Evolutionary conservation across 2,113 vertebrate species (phyloP), one percentile per base, ranked within the genome.

Genomic region (Hippocampus comes): DNA sequence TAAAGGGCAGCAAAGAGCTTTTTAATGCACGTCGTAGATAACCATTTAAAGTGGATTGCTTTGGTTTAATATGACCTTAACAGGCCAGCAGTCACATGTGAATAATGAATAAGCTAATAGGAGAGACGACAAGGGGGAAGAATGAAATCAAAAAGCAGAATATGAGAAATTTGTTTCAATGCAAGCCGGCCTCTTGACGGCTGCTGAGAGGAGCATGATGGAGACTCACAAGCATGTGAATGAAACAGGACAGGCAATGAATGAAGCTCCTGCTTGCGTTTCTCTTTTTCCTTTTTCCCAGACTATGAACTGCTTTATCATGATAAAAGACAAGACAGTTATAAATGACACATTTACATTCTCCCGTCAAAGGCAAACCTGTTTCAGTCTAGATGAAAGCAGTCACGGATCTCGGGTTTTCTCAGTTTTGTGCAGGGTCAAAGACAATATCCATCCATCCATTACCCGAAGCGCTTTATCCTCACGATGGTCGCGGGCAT

Each of bases 1-100:
- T 92, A 95, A 94, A 94, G 94, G 93, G 92, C 91, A 94, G 93
- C 91, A 93, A 91, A 94, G 91, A 93, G 91, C 91, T 93, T 92
- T 92, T 92, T 93, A 94, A 93, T 92, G 91, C 85, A 83, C 88
- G 86, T 88, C 90, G 91, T 92, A 94, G 92, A 92, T 91, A 94
- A 91, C 92, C 92, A 89, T 92, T 93, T 93, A 92, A 94, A 91
- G 82, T 86, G 89, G 88, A 92, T 92, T 93, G 90, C 81, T 91
- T 87, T 77, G 86, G 80, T 87, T 92, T 88, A 92, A 90, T 89
- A 76, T 84, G 88, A 87, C 86, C 92, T 94, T 93, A 92, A 90
- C 86, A 89, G 84, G 84, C 72, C 84, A 85, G 89, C 90, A 91
- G 91, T 93, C 92, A 92, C 90, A 92, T 92, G 90, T 92, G 92